These are phyloP conservation scores for Sternarchorhynchus goeldii DNA, from an alignment of 2,797 vertebrate genomes.

Conservation along the genomic window DNA sequence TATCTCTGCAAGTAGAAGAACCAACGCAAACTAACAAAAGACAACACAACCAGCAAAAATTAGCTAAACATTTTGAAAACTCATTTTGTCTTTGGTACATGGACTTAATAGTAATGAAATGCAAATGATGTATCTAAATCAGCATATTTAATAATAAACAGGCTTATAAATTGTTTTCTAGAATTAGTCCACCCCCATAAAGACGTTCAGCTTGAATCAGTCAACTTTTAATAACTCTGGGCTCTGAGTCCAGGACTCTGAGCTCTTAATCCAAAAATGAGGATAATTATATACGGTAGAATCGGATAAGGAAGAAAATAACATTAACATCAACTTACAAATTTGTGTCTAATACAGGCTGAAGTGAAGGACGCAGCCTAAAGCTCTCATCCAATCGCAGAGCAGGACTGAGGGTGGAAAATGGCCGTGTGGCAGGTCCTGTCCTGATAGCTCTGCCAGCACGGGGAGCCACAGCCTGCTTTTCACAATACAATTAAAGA, in stretches of 20 bases:
- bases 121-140: too few species aligned
- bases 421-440: neutral
- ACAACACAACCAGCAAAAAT: too few species aligned
- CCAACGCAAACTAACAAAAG: too few species aligned
- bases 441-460: constrained; percentile 30
- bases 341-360: neutral
- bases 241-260: neutral
- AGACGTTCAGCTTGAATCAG: neutral
- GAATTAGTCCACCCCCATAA: too few species aligned
- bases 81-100: too few species aligned
- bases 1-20: too few species aligned
- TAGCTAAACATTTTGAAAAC: too few species aligned
- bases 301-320: neutral
- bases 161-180: too few species aligned
- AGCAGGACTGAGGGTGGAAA: neutral
- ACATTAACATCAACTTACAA: neutral
- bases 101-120: too few species aligned
- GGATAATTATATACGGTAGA: neutral
- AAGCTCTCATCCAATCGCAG: neutral
- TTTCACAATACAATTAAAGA: constrained; percentile 40
- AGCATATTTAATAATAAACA: too few species aligned
- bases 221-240: neutral
- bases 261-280: neutral
- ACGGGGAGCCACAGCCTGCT: constrained; percentile 22
- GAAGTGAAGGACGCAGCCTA: neutral